Conservation (phyloP, 2,113 vertebrate genomes). For the Thinocorus orbignyianus region DNA sequence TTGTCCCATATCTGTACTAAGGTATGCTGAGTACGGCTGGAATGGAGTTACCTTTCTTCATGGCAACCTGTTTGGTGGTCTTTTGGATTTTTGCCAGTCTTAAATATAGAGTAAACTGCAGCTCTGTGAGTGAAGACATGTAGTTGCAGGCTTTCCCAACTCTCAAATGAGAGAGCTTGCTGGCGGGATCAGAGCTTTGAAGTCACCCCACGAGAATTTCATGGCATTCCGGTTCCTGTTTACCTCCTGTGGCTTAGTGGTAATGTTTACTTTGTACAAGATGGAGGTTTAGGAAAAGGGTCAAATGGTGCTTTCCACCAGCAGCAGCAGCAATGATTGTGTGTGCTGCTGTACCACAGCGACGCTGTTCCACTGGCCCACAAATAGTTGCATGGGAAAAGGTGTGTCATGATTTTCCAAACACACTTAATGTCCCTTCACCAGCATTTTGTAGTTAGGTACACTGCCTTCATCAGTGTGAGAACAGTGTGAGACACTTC, state of each 20-base stretch:
- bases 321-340: background rate
- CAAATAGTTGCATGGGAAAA: background rate
- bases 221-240: background rate
- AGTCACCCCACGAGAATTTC: background rate
- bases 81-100: background rate
- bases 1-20: background rate
- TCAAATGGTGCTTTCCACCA: background rate
- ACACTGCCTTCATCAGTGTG: background rate
- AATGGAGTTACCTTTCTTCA: background rate
- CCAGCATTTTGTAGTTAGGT: background rate
- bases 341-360: background rate
- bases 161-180: background rate
- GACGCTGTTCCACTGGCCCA: background rate
- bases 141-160: background rate
- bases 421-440: background rate
- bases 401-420: background rate
- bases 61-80: background rate
- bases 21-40: background rate
- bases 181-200: background rate
- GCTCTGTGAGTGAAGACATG: background rate
- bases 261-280: background rate
- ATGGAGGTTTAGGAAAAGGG: background rate
- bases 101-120: background rate
- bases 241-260: background rate
- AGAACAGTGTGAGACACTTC: background rate